Evolutionary conservation across 2,888 invertebrate genomes (phyloP), one percentile per base, ranked within the genome.

Genomic region (Nomada flava): DNA sequence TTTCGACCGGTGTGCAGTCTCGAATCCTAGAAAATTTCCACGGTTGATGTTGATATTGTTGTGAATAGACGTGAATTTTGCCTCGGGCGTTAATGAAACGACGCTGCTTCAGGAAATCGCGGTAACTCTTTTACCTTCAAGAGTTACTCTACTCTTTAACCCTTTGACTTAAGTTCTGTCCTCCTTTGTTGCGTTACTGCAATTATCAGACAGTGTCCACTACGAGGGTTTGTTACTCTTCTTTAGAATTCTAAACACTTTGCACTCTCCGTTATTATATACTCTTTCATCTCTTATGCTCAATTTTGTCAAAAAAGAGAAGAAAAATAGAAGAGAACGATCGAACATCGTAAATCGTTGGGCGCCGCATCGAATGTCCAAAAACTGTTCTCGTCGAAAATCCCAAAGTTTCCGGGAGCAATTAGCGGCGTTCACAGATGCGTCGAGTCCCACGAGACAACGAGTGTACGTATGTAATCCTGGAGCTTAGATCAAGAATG

Each of bases 401-500:
- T 77, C 63, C 78, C 69, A 44, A 79, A 79, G 78, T 79, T 79
- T 60, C 53, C 42, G 68, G 9, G 44, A 53, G 78, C 79, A 79
- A 79, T 79, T 77, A 79, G 78, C 59, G 64, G 53, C 78, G 52
- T 47, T 20, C 78, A 64, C 79, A 79, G 79, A 78, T 79, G 79
- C 64, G 64, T 65, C 69, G 59, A 59, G 29, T 79, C 78, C 78
- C 79, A 79, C 79, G 78, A 62, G 57, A 18, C 29, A 13, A 7
- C n/a, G 7, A 15, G 11, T 23, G 15, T 55, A 53, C 52, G 36
- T 29, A 63, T 68, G 78, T 79, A 79, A 77, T 78, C 64, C 78
- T n/a, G n/a, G 23, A 70, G 79, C 78, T 79, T 57, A 59, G 78
- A 79, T 76, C 57, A 79, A 77, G 78, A 77, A 79, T 76, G 78